Evolutionary conservation across 92 coral and sea anemone genomes (phyloP).

Genomic region (Parazoanthus darwini): DNA sequence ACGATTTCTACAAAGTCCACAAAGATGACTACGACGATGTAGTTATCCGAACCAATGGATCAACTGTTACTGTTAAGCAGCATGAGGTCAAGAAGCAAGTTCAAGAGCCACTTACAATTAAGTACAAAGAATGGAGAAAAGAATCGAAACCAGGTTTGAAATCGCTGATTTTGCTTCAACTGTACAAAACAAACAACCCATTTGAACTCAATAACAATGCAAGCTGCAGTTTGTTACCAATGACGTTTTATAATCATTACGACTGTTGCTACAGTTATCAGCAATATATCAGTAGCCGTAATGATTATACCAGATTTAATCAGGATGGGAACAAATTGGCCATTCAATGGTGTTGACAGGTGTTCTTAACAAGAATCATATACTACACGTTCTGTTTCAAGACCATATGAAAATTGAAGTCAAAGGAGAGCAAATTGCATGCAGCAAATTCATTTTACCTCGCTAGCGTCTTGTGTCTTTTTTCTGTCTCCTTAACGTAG

Average conservation of each 20-base stretch:
- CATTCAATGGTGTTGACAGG: too few species aligned
- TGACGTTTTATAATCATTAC: too few species aligned
- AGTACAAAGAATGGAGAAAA: slow-evolving; percentile 42
- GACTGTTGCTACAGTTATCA: too few species aligned
- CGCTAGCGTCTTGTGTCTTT: not conserved
- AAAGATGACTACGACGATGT: slow-evolving; percentile 41
- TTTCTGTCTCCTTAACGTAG: not conserved
- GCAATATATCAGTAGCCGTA: not conserved
- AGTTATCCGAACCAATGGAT: slow-evolving; percentile 49
- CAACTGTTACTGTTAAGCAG: slow-evolving; percentile 34
- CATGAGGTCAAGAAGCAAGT: slow-evolving; percentile 29
- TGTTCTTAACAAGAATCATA: not conserved
- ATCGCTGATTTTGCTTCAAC: not conserved
- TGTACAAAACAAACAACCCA: not conserved
- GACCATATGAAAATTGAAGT: too few species aligned
- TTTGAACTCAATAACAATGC: too few species aligned
- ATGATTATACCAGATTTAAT: not conserved
- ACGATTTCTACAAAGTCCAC: slow-evolving; percentile 41
- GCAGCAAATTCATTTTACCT: not conserved
- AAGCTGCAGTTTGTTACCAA: not conserved
- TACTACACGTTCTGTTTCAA: too few species aligned
- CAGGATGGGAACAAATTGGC: not conserved
- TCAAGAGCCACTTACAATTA: slow-evolving; percentile 43
- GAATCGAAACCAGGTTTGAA: slow-evolving; percentile 37
- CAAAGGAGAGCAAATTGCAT: too few species aligned